phyloP scores from a whole-genome alignment of 2,797 vertebrate species.

The Pseudochaenichthys georgianus region DNA sequence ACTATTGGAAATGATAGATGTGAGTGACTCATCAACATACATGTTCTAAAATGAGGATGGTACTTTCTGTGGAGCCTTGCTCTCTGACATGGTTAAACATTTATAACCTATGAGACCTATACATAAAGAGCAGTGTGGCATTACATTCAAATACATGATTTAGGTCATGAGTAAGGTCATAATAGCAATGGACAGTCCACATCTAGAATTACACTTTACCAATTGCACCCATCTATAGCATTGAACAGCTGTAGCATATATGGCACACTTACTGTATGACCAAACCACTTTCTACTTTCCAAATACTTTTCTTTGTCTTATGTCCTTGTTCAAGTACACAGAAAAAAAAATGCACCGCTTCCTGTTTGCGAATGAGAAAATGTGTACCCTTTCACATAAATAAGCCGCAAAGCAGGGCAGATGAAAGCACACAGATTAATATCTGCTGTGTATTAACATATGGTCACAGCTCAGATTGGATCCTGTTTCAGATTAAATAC shows the following conservation, averaged over 20 bases:
- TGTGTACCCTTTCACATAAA: constrained; percentile 27
- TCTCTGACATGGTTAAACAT: constrained; percentile 20
- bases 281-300: constrained; percentile 4
- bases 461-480: constrained; percentile 66
- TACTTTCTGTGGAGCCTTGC: not conserved
- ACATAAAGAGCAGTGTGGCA: not conserved
- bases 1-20: constrained; percentile 41
- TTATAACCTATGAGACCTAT: constrained; percentile 10
- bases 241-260: not conserved
- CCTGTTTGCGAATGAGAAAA: constrained; percentile 25
- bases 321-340: constrained; percentile 42
- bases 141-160: not conserved
- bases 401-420: constrained; percentile 50
- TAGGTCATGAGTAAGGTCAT: not conserved
- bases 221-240: not conserved
- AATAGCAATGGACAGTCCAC: not conserved
- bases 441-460: constrained; percentile 67
- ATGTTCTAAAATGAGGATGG: constrained; percentile 10
- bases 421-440: constrained; percentile 66
- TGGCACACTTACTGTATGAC: not conserved
- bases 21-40: constrained; percentile 27
- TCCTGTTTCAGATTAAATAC: constrained; percentile 59
- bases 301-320: constrained; percentile 16
- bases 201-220: not conserved
- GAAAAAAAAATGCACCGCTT: constrained; percentile 1